Conservation (phyloP, 2,113 vertebrate species). For the Hipposideros armiger region DNA sequence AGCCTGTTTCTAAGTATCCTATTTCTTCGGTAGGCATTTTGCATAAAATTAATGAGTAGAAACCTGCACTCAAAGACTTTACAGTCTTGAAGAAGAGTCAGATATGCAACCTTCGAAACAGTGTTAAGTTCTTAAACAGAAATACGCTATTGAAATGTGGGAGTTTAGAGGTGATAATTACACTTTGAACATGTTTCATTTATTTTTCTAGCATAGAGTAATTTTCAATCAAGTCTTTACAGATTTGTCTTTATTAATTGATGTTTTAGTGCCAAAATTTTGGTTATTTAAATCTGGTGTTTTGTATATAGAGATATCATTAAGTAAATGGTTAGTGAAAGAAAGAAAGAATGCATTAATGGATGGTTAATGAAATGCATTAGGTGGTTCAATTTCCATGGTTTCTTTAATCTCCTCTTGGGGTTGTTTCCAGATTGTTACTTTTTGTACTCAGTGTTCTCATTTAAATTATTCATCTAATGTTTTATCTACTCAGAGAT, state of each 20-base stretch:
- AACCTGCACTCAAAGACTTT: background rate
- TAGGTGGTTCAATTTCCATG: background rate
- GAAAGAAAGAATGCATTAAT: background rate
- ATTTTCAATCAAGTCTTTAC: conserved; percentile 37
- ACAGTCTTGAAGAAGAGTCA: background rate
- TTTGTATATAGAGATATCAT: background rate
- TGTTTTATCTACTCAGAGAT: conserved; percentile 68
- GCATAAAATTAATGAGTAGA: background rate
- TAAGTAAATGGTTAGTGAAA: conserved; percentile 35
- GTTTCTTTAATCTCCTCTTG: conserved; percentile 64
- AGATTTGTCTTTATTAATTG: conserved; percentile 45
- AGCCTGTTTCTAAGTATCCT: background rate
- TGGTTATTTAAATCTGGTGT: conserved; percentile 26
- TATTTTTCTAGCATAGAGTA: background rate
- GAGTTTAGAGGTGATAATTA: background rate
- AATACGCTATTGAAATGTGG: background rate
- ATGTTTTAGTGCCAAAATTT: conserved; percentile 5
- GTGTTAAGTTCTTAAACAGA: background rate
- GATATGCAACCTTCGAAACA: background rate
- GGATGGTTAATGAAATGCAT: background rate
- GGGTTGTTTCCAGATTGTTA: conserved; percentile 63
- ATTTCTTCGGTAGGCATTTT: background rate
- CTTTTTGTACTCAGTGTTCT: conserved; percentile 74
- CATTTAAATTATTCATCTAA: conserved; percentile 79
- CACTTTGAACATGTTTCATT: background rate